Conservation (phyloP, 2,113 vertebrate genomes). For the Phocoena sinus region DNA sequence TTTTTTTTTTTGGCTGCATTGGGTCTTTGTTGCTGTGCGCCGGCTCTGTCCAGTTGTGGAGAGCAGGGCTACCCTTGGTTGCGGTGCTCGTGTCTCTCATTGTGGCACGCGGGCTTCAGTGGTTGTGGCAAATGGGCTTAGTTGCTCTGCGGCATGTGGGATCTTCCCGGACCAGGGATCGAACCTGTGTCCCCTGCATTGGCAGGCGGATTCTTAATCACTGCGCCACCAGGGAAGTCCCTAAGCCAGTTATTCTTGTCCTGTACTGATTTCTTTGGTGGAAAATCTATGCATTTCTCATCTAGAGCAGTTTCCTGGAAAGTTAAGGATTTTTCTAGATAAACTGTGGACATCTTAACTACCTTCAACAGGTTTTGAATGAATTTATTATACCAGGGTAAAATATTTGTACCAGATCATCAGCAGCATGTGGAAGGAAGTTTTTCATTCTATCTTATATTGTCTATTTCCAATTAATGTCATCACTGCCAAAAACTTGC, state of each 20-base stretch:
- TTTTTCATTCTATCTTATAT: background rate
- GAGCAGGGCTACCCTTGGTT: too few species aligned
- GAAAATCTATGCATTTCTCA: background rate
- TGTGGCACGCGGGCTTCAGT: too few species aligned
- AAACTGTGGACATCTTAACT: background rate
- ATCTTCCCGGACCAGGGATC: too few species aligned
- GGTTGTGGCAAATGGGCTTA: too few species aligned
- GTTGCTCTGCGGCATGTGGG: too few species aligned
- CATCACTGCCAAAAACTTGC: background rate
- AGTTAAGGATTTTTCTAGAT: background rate
- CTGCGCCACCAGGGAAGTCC: too few species aligned
- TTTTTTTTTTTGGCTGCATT: too few species aligned
- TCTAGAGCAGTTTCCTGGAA: background rate
- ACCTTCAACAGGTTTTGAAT: background rate
- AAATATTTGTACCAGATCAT: background rate
- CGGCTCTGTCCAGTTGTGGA: too few species aligned
- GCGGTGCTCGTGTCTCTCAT: too few species aligned
- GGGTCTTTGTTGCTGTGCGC: too few species aligned
- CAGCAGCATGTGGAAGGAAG: background rate
- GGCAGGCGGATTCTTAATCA: too few species aligned
- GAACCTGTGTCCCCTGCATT: too few species aligned
- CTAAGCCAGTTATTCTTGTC: background rate
- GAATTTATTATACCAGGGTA: background rate
- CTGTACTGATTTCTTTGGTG: background rate
- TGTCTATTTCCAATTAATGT: background rate